A percentile compares a stretch with the other conserved stretches of the same genome.
These are phyloP conservation scores for Spodoptera picta DNA, from an alignment of 2,888 invertebrate species.

Conservation along the genomic window DNA sequence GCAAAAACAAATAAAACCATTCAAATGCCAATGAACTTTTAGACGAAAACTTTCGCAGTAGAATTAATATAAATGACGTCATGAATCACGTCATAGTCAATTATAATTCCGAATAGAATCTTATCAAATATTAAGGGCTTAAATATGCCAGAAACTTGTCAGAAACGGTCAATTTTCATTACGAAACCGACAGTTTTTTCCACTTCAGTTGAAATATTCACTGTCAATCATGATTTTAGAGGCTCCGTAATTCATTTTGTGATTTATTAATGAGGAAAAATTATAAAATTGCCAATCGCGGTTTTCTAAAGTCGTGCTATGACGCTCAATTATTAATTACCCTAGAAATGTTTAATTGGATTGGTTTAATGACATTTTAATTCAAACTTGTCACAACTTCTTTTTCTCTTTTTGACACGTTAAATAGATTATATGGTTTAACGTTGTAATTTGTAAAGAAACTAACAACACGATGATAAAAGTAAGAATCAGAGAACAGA, in stretches of 20 bases:
- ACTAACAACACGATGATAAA: too few species aligned
- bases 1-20: slow-evolving; percentile 15
- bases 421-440: too few species aligned
- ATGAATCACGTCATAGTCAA: slow-evolving; percentile 39
- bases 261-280: slow-evolving; percentile 8
- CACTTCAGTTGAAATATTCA: slow-evolving; percentile 20
- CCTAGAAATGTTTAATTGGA: too few species aligned
- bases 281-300: slow-evolving; percentile 1
- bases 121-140: slow-evolving; percentile 48
- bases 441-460: too few species aligned
- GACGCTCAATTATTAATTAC: not conserved
- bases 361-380: too few species aligned
- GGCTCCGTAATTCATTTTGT: slow-evolving; percentile 17
- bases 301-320: not conserved
- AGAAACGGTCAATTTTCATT: slow-evolving; percentile 53
- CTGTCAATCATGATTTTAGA: slow-evolving; percentile 40
- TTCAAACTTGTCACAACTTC: too few species aligned
- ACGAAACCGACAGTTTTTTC: slow-evolving; percentile 23
- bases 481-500: too few species aligned
- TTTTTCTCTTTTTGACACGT: too few species aligned
- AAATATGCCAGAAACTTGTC: slow-evolving; percentile 37
- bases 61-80: slow-evolving; percentile 47
- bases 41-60: slow-evolving; percentile 20
- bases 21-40: slow-evolving; percentile 14
- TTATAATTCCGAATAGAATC: slow-evolving; percentile 39